A percentile compares a stretch with the other conserved stretches of the same genome.
These are phyloP conservation scores for Podarcis cretensis DNA, from an alignment of 2,113 vertebrate genomes.

Conservation along the genomic window DNA sequence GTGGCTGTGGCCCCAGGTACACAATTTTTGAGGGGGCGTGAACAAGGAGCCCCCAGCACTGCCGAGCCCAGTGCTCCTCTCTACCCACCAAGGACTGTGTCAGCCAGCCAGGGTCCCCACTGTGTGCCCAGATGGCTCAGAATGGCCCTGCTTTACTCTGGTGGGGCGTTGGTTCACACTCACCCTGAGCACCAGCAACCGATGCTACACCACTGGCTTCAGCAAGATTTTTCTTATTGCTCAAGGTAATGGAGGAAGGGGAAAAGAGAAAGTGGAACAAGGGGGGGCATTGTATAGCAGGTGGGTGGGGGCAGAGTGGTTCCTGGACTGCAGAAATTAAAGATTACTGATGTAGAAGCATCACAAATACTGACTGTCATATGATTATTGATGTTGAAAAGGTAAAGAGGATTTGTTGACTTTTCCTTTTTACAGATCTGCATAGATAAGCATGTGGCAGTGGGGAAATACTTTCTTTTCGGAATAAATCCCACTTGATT, in stretches of 20 bases:
- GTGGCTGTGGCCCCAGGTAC: no score
- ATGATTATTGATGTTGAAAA: background rate
- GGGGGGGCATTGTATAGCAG: background rate
- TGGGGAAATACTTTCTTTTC: background rate
- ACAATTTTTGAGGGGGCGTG: no score
- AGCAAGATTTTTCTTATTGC: background rate
- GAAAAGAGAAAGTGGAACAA: background rate
- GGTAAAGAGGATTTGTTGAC: background rate
- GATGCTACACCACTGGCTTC: background rate
- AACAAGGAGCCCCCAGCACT: no score
- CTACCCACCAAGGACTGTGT: no score
- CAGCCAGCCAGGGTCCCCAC: no score
- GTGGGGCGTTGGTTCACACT: no score
- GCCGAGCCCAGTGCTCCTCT: no score
- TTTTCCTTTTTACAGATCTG: background rate
- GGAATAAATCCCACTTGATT: background rate
- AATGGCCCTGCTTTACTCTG: no score
- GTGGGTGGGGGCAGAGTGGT: background rate
- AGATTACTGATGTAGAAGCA: background rate
- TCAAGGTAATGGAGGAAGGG: background rate
- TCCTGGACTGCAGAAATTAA: background rate
- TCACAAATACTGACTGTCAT: background rate
- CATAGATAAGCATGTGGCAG: background rate
- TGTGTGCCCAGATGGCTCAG: no score
- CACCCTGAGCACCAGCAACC: no score